These are phyloP conservation scores for Aphaenogaster rudis DNA, from an alignment of 1,140 invertebrate species.

Conservation along the genomic window DNA sequence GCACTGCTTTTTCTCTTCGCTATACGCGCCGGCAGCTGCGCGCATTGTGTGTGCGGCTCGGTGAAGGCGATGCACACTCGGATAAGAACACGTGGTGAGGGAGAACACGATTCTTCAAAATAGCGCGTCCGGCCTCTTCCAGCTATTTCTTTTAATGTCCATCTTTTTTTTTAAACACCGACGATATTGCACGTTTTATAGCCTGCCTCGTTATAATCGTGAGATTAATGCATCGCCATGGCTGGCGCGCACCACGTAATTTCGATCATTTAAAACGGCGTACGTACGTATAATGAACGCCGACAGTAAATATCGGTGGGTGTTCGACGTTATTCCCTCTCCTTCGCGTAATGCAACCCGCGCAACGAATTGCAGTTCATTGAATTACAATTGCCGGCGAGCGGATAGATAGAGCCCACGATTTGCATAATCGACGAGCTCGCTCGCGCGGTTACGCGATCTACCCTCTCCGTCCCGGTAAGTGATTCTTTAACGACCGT, in stretches of 20 bases:
- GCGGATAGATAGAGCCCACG: conserved; percentile 35
- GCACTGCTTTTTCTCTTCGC: conserved; percentile 62
- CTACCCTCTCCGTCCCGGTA: background rate
- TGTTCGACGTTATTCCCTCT: conserved; percentile 3
- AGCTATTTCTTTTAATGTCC: conserved; percentile 10
- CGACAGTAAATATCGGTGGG: conserved; percentile 28
- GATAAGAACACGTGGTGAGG: background rate
- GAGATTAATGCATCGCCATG: background rate
- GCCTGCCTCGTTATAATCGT: background rate
- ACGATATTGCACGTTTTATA: background rate
- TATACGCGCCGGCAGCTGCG: conserved; percentile 7
- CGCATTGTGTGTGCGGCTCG: conserved; percentile 27
- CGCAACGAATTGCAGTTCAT: conserved; percentile 51
- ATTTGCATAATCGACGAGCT: conserved; percentile 58
- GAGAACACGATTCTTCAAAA: conserved; percentile 8
- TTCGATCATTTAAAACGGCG: conserved; percentile 37
- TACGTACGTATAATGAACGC: conserved; percentile 18
- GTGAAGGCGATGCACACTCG: conserved; percentile 17
- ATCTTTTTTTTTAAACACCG: background rate
- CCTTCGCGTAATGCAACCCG: conserved; percentile 20
- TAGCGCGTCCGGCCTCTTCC: background rate
- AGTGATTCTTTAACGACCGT: conserved; percentile 63
- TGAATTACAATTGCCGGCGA: conserved; percentile 51
- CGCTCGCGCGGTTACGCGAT: conserved; percentile 52
- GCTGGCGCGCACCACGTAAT: background rate